Conservation (phyloP, 2,888 invertebrate species). For the Watsonalla binaria region DNA sequence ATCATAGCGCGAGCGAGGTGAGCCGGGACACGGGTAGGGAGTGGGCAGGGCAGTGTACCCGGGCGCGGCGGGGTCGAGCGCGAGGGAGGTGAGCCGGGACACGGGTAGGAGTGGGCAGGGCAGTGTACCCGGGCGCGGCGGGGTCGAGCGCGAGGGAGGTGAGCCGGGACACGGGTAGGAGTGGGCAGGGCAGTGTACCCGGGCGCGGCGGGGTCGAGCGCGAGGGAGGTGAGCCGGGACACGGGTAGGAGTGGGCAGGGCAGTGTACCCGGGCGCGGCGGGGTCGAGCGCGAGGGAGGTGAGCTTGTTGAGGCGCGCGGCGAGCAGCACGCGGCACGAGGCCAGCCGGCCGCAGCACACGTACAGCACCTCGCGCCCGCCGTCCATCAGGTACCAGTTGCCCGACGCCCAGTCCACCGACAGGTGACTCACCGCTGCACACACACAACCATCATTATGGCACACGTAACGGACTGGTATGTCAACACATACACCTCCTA, state of each 20-base stretch:
- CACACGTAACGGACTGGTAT: background rate
- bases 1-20: background rate
- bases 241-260: background rate
- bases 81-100: conserved; percentile 2
- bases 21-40: conserved; percentile 6
- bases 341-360: conserved; percentile 81
- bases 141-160: background rate
- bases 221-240: conserved; percentile 2
- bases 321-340: conserved; percentile 84
- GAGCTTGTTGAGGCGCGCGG: conserved; percentile 82
- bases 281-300: conserved; percentile 90
- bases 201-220: background rate
- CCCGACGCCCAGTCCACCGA: conserved; percentile 90
- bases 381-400: conserved; percentile 92
- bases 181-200: background rate
- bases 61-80: background rate
- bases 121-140: background rate
- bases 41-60: background rate
- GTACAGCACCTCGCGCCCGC: conserved; percentile 82
- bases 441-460: background rate
- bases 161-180: conserved; percentile 6
- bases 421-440: conserved; percentile 84
- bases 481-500: too few relatives aligned
- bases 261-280: conserved; percentile 51
- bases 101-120: background rate